Conservation (phyloP, 2,888 invertebrate species). For the Fragum sueziense region DNA sequence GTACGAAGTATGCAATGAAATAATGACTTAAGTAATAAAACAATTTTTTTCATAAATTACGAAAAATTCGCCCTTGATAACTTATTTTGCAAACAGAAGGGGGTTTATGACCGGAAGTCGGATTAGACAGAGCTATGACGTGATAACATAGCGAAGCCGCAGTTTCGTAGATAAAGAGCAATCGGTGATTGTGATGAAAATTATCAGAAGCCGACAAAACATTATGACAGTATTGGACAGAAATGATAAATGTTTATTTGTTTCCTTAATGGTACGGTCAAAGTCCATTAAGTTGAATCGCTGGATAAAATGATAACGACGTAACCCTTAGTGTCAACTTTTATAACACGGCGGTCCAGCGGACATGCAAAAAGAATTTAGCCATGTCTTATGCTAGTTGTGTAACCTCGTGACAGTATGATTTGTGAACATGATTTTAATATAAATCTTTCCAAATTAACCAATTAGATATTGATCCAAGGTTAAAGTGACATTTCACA, state of each 20-base stretch:
- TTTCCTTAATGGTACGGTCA: constrained; percentile 41
- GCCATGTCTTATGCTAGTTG: too few relatives aligned
- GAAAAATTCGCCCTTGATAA: too few relatives aligned
- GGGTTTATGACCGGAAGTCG: constrained; percentile 53
- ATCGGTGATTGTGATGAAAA: constrained; percentile 28
- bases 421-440: too few relatives aligned
- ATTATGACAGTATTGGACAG: constrained; percentile 50
- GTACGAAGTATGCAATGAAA: too few relatives aligned
- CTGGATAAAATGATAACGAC: constrained; percentile 5
- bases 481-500: too few relatives aligned
- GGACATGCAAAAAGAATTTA: too few relatives aligned
- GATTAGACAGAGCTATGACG: constrained; percentile 44
- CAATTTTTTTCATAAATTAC: too few relatives aligned
- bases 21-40: too few relatives aligned
- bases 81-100: constrained; percentile 31
- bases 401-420: too few relatives aligned
- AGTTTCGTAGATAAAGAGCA: constrained; percentile 48
- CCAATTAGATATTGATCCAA: too few relatives aligned
- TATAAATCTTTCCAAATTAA: too few relatives aligned
- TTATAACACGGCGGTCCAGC: too few relatives aligned
- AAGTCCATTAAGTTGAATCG: constrained; percentile 20
- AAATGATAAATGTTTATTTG: constrained; percentile 56
- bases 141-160: constrained; percentile 47
- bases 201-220: constrained; percentile 52
- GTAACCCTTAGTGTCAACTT: not conserved